Conservation (phyloP, 2,113 vertebrate species). For the Cephalopterus ornatus region DNA sequence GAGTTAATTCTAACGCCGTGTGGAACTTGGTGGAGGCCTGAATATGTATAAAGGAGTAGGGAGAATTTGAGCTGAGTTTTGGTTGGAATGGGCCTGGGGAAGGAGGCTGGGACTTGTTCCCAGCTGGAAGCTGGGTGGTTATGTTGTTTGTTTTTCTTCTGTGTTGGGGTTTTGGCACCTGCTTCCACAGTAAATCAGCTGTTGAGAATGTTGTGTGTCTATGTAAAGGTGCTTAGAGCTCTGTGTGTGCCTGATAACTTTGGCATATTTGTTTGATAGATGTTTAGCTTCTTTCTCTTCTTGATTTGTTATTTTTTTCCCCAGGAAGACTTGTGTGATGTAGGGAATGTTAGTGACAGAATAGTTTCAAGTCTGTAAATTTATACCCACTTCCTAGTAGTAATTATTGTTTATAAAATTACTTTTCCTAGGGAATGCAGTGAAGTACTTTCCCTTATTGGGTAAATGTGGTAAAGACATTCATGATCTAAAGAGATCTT, state of each 20-base stretch:
- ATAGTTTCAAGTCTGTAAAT: background rate
- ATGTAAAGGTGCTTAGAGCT: background rate
- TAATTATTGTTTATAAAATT: background rate
- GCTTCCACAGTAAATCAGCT: background rate
- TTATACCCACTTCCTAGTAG: background rate
- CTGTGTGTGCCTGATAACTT: background rate
- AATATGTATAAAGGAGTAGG: background rate
- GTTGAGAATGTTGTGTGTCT: background rate
- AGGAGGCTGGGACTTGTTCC: background rate
- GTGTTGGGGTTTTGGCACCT: background rate
- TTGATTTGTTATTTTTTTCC: background rate
- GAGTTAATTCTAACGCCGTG: background rate
- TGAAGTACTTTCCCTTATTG: background rate
- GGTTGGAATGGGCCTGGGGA: background rate
- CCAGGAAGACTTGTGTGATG: background rate
- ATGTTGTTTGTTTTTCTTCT: background rate
- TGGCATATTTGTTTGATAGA: background rate
- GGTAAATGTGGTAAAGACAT: background rate
- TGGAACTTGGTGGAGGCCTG: background rate
- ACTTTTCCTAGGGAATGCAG: background rate
- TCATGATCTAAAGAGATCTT: background rate
- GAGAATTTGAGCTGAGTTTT: background rate
- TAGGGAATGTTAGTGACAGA: background rate
- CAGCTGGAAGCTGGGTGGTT: background rate
- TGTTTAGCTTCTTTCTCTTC: background rate